Base-by-base conservation (phyloP, 1,140 invertebrate species). In the Leptinotarsa texana region DNA sequence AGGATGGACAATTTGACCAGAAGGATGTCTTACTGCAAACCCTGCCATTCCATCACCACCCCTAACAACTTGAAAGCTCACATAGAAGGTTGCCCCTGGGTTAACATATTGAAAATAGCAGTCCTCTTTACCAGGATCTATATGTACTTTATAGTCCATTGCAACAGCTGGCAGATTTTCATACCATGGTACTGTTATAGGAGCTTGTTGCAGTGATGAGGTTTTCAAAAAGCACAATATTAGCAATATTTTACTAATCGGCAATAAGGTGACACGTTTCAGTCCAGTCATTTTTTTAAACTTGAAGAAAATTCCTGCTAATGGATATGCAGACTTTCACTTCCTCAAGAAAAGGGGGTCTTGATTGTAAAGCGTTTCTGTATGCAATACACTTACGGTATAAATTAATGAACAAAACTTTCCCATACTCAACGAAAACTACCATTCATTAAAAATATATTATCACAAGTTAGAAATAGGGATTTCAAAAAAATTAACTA, bases 81-180 rank as follows among this genome's bases (percentile, higher is more conserved):
- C 95, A 85, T 96, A 97, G 82, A 98, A 94, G 47, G 95, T 96
- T n/a, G 95, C 94, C 67, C 94, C 94, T 24, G 93, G 91, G 82
- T 96, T 93, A 68, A 96, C 95, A 88, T 93, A 96, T 87, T 97
- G 95, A 86, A 92, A 96, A 84, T 96, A 98, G 88, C 96, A 98
- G 81, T 97, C 96, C 86, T 98, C 95, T 87, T 96, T 97, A 47
- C 95, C 95, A 13, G 95, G 92, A 84, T 97, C 95, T 73, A 98
- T 92, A 85, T 96, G 94, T 18, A 97, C 93, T 89, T 97, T 97
- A 84, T 97, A 96, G 79, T 98, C 95, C 94, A 96, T 96, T 0
- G 95, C 94, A 22, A 97, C 93, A 17, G 95, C 95, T 4, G 95
- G 95, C 68, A 95, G 82, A 75, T 91, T 91, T 85, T 94, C 93